Evolutionary conservation across 2,888 invertebrate species (phyloP), one percentile per base, ranked within the genome.

Genomic region (Rambutsinella grinnellia): DNA sequence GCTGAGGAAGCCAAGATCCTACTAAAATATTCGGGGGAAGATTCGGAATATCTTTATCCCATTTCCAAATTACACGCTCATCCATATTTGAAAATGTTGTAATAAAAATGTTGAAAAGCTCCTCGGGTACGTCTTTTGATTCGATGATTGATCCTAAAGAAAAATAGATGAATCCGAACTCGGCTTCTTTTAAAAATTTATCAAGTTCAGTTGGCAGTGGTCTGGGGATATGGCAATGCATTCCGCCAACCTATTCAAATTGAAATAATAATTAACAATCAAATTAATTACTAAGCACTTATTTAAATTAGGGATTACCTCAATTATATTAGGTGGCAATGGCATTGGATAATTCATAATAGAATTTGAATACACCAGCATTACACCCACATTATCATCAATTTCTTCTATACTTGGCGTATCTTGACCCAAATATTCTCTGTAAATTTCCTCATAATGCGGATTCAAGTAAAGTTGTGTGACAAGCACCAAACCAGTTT

Each of bases 101-200:
- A 19, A 94, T 89, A 62, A 95, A 89, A 84, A 93, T 88, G 27
- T 90, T 89, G 67, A 93, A 90, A 0, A 92, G 88, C 2, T 91
- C 89, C 58, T 92, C 90, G 0, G 94, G 94, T 93, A 94, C 93
- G 83, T 92, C 93, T 23, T 91, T 91, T 0, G 94, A 93, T 83
- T 91, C 90, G 0, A 94, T 93, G 1, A 94, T 93, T 0, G 94
- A 94, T 0, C 94, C 94, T 93, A 94, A 93, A 46, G 93, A 94
- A 10, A 94, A 93, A 86, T 92, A 94, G 71, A 94, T 91, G 85
- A 94, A 94, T 2, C 94, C 94, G 28, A 91, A 87, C 24, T 88
- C 85, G 0, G 93, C 90, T 62, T 89, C 89, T 81, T 51, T 61
- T 28, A 79, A 58, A 61, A 79, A 79, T 10, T 75, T 75, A 6